Evolutionary conservation across 2,888 invertebrate genomes (phyloP).

Genomic region (Stenichneumon culpator): DNA sequence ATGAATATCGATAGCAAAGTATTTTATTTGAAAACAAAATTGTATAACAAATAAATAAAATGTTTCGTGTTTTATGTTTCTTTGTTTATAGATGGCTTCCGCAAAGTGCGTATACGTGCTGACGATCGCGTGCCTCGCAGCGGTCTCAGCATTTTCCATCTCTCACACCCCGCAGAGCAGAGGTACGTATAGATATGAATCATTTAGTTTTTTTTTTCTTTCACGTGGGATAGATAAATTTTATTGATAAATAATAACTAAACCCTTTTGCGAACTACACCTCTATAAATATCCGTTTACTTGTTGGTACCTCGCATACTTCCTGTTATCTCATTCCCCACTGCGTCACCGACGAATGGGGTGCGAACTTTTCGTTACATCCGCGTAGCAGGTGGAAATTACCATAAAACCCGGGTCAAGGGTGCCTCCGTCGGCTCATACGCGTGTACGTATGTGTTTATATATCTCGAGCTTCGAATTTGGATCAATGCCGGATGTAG

Average conservation of each 20-base stretch:
- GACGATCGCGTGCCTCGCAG: slow-evolving; percentile 75
- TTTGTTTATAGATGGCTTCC: slow-evolving; percentile 82
- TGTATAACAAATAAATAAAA: not conserved
- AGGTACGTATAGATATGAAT: slow-evolving; percentile 71
- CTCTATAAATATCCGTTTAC: not conserved
- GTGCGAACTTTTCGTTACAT: not conserved
- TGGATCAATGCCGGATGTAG: slow-evolving; percentile 32
- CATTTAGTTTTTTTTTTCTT: not conserved
- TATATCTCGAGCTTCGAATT: not conserved
- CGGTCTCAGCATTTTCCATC: slow-evolving; percentile 78
- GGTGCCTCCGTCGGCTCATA: not conserved
- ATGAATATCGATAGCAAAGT: not conserved
- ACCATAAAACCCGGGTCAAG: slow-evolving; percentile 23
- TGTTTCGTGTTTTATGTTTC: slow-evolving; percentile 25
- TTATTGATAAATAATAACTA: slow-evolving; percentile 1
- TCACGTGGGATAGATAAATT: not conserved
- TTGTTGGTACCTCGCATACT: not conserved
- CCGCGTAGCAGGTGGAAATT: slow-evolving; percentile 10
- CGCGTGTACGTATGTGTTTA: not conserved
- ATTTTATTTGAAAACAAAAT: not conserved
- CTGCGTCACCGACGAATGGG: not conserved
- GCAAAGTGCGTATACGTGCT: slow-evolving; percentile 77
- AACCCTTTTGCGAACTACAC: not conserved
- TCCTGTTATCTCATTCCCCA: not conserved
- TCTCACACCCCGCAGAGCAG: slow-evolving; percentile 74